Evolutionary conservation across 2,797 vertebrate genomes (phyloP), one percentile per base, ranked within the genome.

Genomic region (Sebastes iracundus): DNA sequence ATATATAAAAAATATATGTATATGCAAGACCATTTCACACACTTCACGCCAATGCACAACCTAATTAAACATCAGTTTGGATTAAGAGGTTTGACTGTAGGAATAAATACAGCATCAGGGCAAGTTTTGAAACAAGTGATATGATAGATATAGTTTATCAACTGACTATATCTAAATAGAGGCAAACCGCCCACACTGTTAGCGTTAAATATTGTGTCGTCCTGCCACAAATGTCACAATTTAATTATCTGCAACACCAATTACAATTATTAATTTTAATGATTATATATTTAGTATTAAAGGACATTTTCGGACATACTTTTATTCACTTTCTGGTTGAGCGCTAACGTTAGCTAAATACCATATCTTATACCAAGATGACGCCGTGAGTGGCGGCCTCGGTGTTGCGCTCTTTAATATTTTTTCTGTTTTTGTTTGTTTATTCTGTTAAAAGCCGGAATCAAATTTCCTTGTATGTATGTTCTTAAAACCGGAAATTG

Each of bases 21-120:
- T 82, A 84, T 77, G 83, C 70, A 80, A 86, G 77, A 89, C 49
- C 61, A 78, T 82, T 86, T 78, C 71, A 91, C 86, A 83, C 77
- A 90, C 5, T 63, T 88, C 84, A 90, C 85, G n/a, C 81, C 75
- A 80, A 77, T 84, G 77, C 79, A 88, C 85, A 1, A 84, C 72
- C 72, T 75, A 72, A 87, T 83, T 70, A 66, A 75, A 84, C 70
- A 80, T 77, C 18, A 76, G 67, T 83, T 80, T 81, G 74, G 75
- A 78, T 72, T 68, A 85, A 75, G 30, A 80, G 65, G 75, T 72
- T 82, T 53, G 12, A 79, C 46, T 78, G 83, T 75, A 67, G 72
- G 80, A 78, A 65, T 69, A 87, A 79, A 91, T 84, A 87, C 30
- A 77, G 60, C 4, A 64, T 72, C 74, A 79, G 81, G 66, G 80